These are phyloP conservation scores for Tenthredo amoena DNA, from an alignment of 2,888 invertebrate species.

Conservation along the genomic window DNA sequence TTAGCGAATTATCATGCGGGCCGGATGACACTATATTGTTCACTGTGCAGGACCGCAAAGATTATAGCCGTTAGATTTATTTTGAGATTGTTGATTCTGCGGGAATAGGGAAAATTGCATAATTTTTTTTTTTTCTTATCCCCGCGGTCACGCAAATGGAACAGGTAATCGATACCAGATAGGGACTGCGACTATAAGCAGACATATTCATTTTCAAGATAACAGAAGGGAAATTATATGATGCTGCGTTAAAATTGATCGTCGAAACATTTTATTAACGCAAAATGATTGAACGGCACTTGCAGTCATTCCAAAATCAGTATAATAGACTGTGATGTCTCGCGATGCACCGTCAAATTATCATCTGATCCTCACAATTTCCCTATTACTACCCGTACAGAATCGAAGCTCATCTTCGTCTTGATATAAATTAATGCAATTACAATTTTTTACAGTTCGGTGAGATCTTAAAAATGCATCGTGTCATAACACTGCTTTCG, in stretches of 20 bases:
- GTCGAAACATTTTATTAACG: neutral
- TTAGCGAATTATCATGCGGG: neutral
- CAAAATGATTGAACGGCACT: neutral
- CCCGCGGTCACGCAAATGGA: neutral
- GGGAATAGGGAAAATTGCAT: neutral
- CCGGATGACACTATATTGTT: neutral
- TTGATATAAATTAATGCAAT: neutral
- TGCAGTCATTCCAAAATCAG: neutral
- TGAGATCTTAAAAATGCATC: constrained; percentile 59
- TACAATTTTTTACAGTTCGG: constrained; percentile 1
- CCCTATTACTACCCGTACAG: neutral
- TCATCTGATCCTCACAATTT: neutral
- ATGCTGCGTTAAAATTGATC: neutral
- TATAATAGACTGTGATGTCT: neutral
- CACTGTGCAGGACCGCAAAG: neutral
- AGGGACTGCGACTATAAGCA: neutral
- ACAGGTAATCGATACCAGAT: neutral
- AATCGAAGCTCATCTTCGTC: neutral
- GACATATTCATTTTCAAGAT: neutral
- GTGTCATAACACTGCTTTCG: constrained; percentile 61
- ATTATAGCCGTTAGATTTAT: neutral
- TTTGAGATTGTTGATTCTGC: neutral
- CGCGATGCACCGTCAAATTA: neutral
- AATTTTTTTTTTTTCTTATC: neutral
- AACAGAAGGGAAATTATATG: neutral